Evolutionary conservation across 2,888 invertebrate genomes (phyloP).

Genomic region (Spatulosminthurus flaviceps): DNA sequence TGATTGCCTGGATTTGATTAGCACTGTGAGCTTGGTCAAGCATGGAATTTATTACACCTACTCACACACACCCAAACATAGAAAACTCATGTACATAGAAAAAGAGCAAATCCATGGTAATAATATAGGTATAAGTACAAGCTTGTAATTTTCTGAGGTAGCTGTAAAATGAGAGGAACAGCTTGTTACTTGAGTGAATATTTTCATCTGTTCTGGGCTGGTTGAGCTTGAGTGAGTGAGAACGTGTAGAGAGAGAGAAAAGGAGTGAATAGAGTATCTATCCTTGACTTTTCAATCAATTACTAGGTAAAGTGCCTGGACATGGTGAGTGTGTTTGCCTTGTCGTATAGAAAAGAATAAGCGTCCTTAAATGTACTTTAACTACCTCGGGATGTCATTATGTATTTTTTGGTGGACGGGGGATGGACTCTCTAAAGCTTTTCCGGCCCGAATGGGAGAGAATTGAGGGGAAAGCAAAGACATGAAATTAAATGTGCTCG

Average conservation of each 20-base stretch:
- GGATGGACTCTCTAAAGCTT: neutral
- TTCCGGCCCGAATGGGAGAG: neutral
- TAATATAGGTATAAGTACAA: neutral
- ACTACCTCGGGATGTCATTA: neutral
- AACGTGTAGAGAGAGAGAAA: neutral
- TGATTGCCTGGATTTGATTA: conserved; percentile 24
- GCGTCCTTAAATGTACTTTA: conserved; percentile 1
- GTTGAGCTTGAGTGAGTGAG: no score
- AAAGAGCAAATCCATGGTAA: neutral
- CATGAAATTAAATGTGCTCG: neutral
- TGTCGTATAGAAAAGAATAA: neutral
- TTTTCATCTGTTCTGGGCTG: conserved; percentile 7
- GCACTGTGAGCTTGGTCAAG: conserved; percentile 11
- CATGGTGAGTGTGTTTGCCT: neutral
- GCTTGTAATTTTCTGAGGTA: conserved; percentile 15
- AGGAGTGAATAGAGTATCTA: neutral
- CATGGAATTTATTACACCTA: conserved; percentile 9
- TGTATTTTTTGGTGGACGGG: neutral
- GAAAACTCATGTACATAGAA: no score
- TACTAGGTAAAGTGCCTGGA: neutral
- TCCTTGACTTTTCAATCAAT: conserved; percentile 18
- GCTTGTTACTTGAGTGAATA: conserved; percentile 1
- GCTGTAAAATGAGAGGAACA: neutral
- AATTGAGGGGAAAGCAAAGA: neutral
- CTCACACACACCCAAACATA: neutral